A percentile compares a stretch with the other conserved stretches of the same genome.
Conservation (phyloP, 1,140 invertebrate species). For the Drosophila persimilis region DNA sequence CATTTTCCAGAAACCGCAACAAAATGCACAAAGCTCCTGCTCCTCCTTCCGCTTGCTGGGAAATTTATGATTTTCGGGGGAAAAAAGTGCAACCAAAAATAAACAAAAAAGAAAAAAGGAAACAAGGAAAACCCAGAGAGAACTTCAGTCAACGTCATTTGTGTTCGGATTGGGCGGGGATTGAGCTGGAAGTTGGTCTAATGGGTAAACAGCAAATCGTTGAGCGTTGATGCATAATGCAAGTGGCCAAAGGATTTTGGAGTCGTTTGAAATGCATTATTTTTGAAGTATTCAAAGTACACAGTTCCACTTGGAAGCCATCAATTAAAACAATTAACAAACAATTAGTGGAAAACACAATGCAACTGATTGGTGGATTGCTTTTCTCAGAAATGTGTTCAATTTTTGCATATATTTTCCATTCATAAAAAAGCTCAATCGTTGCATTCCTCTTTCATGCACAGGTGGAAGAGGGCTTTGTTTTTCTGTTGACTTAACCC, state of each 20-base stretch:
- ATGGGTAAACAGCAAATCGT: conserved; percentile 39
- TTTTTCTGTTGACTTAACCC: background rate
- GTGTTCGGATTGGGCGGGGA: background rate
- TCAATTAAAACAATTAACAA: too few relatives aligned
- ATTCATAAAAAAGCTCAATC: too few relatives aligned
- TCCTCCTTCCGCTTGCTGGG: conserved; percentile 23
- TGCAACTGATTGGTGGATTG: background rate
- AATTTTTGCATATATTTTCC: too few relatives aligned
- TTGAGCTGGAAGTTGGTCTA: conserved; percentile 1
- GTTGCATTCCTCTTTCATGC: too few relatives aligned
- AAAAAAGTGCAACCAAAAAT: background rate
- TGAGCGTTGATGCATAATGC: conserved; percentile 19
- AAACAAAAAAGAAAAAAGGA: conserved; percentile 17
- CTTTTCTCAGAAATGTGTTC: too few relatives aligned
- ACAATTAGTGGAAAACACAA: background rate
- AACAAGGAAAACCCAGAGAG: conserved; percentile 1
- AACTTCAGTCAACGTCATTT: background rate
- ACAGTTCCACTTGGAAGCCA: conserved; percentile 8
- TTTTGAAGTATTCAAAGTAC: conserved; percentile 19
- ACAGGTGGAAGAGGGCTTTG: too few relatives aligned
- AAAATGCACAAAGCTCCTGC: conserved; percentile 40
- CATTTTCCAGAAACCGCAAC: conserved; percentile 47
- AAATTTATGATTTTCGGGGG: conserved; percentile 31
- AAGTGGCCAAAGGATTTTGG: background rate
- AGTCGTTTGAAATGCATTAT: conserved; percentile 32